phyloP scores from a whole-genome alignment of 2,797 vertebrate species.

The Pristis pectinata region DNA sequence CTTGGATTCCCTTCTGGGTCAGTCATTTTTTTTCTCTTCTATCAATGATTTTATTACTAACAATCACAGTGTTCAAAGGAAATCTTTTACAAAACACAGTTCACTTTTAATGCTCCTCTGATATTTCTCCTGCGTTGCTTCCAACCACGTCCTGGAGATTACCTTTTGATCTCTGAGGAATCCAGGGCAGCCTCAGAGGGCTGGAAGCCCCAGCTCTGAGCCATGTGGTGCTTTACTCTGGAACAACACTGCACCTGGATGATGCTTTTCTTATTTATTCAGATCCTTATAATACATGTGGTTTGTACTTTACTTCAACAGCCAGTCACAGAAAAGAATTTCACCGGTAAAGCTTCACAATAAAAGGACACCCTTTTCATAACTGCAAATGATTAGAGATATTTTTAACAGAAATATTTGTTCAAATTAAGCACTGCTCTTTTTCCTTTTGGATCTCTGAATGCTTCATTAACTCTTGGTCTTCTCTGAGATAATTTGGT shows the following conservation, averaged over 20 bases:
- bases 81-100: background rate
- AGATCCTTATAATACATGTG: background rate
- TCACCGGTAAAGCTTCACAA: background rate
- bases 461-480: background rate
- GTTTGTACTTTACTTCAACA: background rate
- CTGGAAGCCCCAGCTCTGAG: background rate
- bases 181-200: background rate
- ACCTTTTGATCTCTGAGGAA: background rate
- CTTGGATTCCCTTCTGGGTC: background rate
- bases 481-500: background rate
- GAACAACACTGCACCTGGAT: slow-evolving; percentile 8
- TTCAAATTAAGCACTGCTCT: background rate
- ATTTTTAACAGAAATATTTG: background rate
- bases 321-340: too few relatives aligned
- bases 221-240: background rate
- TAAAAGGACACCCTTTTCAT: background rate
- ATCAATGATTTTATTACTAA: background rate
- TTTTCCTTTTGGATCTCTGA: background rate
- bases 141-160: background rate
- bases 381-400: background rate
- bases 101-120: background rate
- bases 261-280: background rate
- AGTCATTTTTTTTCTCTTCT: background rate
- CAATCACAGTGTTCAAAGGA: background rate
- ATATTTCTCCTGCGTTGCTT: background rate